Evolutionary conservation across 2,797 vertebrate genomes (phyloP).

Genomic region (Thamnophis elegans): DNA sequence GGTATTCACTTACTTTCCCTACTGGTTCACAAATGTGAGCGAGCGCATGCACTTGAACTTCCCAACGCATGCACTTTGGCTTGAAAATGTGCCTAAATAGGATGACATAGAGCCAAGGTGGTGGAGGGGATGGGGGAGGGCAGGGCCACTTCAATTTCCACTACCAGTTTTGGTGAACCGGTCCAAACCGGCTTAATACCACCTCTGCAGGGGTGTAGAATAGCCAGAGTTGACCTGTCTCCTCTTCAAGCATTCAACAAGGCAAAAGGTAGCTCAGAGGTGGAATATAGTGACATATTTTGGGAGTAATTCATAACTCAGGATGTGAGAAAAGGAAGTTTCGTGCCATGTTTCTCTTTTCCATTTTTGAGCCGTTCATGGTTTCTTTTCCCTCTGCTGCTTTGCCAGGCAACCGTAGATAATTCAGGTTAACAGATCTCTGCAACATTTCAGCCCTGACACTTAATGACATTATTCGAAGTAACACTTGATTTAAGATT

Average conservation of each 20-base stretch:
- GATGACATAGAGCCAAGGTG: too few species aligned
- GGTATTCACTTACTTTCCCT: too few species aligned
- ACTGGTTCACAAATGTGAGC: too few species aligned
- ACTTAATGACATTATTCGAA: conserved; percentile 65
- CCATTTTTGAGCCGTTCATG: not conserved
- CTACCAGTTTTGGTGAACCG: too few species aligned
- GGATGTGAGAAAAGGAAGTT: not conserved
- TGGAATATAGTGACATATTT: not conserved
- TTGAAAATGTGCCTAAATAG: too few species aligned
- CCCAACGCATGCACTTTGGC: too few species aligned
- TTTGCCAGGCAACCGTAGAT: conserved; percentile 30
- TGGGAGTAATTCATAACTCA: not conserved
- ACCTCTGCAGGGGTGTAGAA: too few species aligned
- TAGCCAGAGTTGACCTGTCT: not conserved
- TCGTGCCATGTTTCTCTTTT: not conserved
- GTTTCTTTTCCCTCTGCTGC: not conserved
- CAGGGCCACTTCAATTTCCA: too few species aligned
- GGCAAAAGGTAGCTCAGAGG: not conserved
- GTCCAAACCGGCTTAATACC: too few species aligned
- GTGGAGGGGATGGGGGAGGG: too few species aligned
- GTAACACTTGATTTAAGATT: conserved; percentile 67
- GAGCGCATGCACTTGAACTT: too few species aligned
- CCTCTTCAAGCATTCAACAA: not conserved
- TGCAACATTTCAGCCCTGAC: conserved; percentile 58
- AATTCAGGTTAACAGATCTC: conserved; percentile 55